phyloP scores from a whole-genome alignment of 2,113 vertebrate genomes.

The Indri indri region DNA sequence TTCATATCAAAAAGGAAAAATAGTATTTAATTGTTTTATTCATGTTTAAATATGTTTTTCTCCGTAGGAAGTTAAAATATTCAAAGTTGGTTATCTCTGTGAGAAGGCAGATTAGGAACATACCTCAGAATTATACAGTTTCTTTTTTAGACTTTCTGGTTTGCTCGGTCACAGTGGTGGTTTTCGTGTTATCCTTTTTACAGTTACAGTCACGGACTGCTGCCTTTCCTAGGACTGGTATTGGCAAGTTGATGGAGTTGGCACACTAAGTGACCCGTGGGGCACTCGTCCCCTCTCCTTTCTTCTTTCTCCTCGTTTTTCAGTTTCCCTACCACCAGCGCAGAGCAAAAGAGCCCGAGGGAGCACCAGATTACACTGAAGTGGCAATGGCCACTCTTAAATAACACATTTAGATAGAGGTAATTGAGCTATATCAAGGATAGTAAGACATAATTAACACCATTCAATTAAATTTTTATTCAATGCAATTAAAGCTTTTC shows the following conservation, averaged over 20 bases:
- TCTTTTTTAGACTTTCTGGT: not conserved
- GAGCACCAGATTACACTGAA: not conserved
- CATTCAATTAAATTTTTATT: not conserved
- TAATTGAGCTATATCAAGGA: not conserved
- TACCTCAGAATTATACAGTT: not conserved
- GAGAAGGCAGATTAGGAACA: not conserved
- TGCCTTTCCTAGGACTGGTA: not conserved
- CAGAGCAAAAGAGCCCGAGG: not conserved
- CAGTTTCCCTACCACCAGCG: not conserved
- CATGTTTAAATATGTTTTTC: conserved; percentile 13
- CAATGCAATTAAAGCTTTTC: not conserved
- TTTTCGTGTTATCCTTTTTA: not conserved
- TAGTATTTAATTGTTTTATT: conserved; percentile 33
- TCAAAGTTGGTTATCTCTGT: not conserved
- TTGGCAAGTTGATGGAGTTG: not conserved
- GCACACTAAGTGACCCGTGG: not conserved
- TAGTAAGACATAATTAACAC: not conserved
- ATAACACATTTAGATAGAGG: not conserved
- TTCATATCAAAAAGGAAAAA: conserved; percentile 35
- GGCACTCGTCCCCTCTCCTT: not conserved
- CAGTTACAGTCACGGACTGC: fast-evolving
- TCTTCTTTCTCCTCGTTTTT: not conserved
- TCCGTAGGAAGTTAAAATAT: not conserved
- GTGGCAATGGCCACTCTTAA: not conserved
- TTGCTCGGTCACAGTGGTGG: not conserved